Base-by-base conservation (phyloP, 2,113 vertebrate genomes). In the Pachycephala philippinensis region DNA sequence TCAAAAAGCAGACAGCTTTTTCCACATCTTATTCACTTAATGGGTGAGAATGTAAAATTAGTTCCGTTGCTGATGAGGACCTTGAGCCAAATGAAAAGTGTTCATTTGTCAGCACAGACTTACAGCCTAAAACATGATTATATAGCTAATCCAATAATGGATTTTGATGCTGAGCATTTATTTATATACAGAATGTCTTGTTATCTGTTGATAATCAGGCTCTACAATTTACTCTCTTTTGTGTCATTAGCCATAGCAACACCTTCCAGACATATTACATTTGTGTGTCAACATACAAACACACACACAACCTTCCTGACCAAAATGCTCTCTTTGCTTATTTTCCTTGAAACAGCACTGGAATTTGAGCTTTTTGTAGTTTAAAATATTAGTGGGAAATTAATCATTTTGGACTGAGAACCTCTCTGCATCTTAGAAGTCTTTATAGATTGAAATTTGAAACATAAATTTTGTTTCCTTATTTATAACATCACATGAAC, bases 21-120 rank as follows among this genome's bases (percentile, higher is more conserved):
- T 98, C 98, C 98, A 98, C 98, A 98, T 98, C 98, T 98, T 98
- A 98, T 98, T 98, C 98, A 98, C 98, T 98, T 98, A 98, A 98
- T 98, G 98, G 98, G 97, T 98, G 98, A 98, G 98, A 98, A 98
- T 98, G 98, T 98, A 98, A 98, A 98, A 98, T 98, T 98, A 98
- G 98, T 98, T 98, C 98, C 98, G 97, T 98, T 98, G 98, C 98
- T 98, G 98, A 98, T 98, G 98, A 98, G 98, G 98, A 98, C 98
- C 98, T 98, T 98, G 97, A 98, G 98, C 98, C 98, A 98, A 98
- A 98, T 98, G 98, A 98, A 98, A 98, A 98, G 98, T 98, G 98
- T 98, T 98, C 98, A 98, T 98, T 98, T 98, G 98, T 98, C 98
- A 98, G 98, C 98, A 98, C 97, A 98, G 97, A 98, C 98, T 98